Evolutionary conservation across 2,888 invertebrate species (phyloP), one percentile per base, ranked within the genome.

Genomic region (Tinea semifulvella): DNA sequence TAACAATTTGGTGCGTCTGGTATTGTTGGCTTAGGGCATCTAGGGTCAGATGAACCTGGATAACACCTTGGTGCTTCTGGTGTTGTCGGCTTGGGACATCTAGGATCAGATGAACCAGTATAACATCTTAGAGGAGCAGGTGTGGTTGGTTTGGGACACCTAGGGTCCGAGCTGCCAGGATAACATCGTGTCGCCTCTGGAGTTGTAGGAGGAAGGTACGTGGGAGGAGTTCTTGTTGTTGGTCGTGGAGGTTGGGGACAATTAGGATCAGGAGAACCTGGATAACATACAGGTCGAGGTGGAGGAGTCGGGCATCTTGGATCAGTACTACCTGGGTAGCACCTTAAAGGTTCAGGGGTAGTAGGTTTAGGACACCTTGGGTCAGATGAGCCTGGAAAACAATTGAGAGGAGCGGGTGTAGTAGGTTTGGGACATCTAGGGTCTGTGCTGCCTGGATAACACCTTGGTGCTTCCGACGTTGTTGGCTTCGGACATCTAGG

Each of bases 21-120:
- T 11, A 63, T 56, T 0, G 58, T 57, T 3, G 60, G 55, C 48
- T 49, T 47, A 1, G 64, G 65, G 47, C 69, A 69, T 16, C 65
- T 51, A 1, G 63, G 62, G 50, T 65, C 63, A 4, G 45, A 46
- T n/a, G 44, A 46, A 1, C 52, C 53, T 19, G 53, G 51, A 48
- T 45, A 53, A 43, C 53, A 50, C 47, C 52, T 46, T 49, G 62
- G 51, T 52, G 50, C 48, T 54, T 48, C 56, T 1, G 52, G 52
- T 1, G 60, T 52, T 1, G 52, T 49, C 48, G 56, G 70, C 26
- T 53, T 56, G 1, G 63, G 65, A 20, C 64, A 63, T 1, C 56
- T 47, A 1, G 56, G 51, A 26, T 57, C 58, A 0, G 47, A 50
- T 2, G 26, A 44, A 0, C 54, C 53, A 1, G 54, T 57, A 45